phyloP scores from a whole-genome alignment of 2,113 vertebrate genomes.

The Callaeas wilsoni region DNA sequence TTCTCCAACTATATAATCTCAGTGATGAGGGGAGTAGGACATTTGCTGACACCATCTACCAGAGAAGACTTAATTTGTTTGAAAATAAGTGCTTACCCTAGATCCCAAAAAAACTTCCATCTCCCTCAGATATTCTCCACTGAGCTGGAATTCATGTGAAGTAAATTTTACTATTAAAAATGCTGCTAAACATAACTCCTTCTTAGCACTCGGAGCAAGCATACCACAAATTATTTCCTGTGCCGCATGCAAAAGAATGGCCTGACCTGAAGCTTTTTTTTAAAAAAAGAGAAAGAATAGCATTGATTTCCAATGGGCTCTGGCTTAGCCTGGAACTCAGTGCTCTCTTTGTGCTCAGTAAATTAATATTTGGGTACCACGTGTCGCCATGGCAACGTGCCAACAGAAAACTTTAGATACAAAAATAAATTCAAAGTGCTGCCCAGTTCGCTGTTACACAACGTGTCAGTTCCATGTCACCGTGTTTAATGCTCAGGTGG shows the following conservation, averaged over 20 bases:
- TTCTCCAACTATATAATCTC: background rate
- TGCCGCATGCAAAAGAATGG: background rate
- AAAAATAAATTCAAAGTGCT: background rate
- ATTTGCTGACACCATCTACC: background rate
- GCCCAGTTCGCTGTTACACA: background rate
- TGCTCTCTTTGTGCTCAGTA: background rate
- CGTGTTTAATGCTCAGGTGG: background rate
- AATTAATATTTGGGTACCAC: background rate
- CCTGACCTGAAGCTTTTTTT: background rate
- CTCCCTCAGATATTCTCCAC: background rate
- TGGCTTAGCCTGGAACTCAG: background rate
- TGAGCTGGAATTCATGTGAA: background rate
- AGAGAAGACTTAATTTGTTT: background rate
- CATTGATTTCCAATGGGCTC: background rate
- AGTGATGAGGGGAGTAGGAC: background rate
- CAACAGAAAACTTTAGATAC: background rate
- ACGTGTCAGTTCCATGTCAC: background rate
- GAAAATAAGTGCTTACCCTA: background rate
- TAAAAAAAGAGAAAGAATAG: background rate
- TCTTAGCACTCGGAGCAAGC: background rate
- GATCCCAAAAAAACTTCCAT: background rate
- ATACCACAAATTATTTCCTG: background rate
- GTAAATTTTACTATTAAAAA: background rate
- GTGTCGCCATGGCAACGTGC: background rate
- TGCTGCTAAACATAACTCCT: background rate